A percentile compares a stretch with the other conserved stretches of the same genome.
Evolutionary conservation across 2,888 invertebrate genomes (phyloP).

Genomic region (Tetheella fluctuosa): DNA sequence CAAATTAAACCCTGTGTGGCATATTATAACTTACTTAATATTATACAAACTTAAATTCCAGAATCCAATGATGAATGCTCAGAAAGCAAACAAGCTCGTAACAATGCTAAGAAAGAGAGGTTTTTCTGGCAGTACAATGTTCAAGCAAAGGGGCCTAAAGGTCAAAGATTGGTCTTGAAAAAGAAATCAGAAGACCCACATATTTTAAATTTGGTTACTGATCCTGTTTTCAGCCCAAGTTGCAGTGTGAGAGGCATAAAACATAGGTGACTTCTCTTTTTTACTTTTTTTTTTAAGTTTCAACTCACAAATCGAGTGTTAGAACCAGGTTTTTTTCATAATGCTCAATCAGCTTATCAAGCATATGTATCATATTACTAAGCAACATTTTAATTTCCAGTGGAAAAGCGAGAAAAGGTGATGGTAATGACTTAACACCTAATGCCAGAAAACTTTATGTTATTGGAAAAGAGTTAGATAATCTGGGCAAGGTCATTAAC

Average conservation of each 20-base stretch:
- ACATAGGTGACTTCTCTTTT: conserved; percentile 85
- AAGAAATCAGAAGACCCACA: conserved; percentile 96
- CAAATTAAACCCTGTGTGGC: no score
- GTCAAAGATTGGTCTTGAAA: conserved; percentile 93
- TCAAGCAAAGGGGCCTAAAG: conserved; percentile 98
- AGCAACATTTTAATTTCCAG: conserved; percentile 67
- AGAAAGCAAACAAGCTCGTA: conserved; percentile 73
- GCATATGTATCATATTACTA: no score
- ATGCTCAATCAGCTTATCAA: no score
- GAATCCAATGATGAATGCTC: conserved; percentile 87
- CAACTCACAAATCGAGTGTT: no score
- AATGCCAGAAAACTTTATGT: conserved; percentile 95
- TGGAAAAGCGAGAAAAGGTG: conserved; percentile 97
- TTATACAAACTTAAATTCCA: conserved; percentile 49
- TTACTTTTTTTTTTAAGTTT: no score
- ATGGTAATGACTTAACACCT: conserved; percentile 98
- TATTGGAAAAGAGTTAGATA: conserved; percentile 96
- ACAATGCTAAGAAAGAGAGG: conserved; percentile 88
- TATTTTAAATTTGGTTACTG: conserved; percentile 94
- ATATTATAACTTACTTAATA: no score
- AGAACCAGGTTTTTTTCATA: no score
- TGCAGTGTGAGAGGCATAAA: conserved; percentile 96
- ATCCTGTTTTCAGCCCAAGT: conserved; percentile 97
- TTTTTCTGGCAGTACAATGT: conserved; percentile 99
- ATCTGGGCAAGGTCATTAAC: conserved; percentile 95